phyloP scores from a whole-genome alignment of 2,797 vertebrate species.

The Sebastes melanostomus region DNA sequence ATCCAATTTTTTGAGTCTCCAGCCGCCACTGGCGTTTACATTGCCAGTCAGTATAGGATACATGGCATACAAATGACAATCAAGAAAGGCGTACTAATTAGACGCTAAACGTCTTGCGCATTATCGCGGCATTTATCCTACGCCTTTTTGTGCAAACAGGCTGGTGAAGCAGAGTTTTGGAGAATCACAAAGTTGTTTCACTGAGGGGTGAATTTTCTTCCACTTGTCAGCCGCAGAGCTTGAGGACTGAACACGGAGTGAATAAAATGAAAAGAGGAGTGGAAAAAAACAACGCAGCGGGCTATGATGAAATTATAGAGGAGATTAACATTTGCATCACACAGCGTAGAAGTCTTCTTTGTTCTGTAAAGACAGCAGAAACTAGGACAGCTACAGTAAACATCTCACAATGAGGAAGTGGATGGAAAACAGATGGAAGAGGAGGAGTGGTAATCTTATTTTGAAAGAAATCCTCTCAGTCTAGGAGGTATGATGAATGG shows the following conservation, averaged over 20 bases:
- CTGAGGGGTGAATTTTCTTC: not conserved
- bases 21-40: too few relatives aligned
- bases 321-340: constrained; percentile 13
- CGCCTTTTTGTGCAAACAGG: too few relatives aligned
- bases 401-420: constrained; percentile 23
- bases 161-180: not conserved
- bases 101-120: too few relatives aligned
- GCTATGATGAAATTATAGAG: constrained; percentile 24
- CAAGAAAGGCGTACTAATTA: too few relatives aligned
- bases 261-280: constrained; percentile 4
- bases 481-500: constrained; percentile 54
- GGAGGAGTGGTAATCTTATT: constrained; percentile 46
- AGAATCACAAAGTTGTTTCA: not conserved
- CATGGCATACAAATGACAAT: too few relatives aligned
- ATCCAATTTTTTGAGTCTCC: too few relatives aligned
- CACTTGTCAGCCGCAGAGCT: not conserved
- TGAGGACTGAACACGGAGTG: not conserved
- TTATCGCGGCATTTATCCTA: too few relatives aligned
- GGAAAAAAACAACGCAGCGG: not conserved
- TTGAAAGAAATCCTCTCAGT: constrained; percentile 33
- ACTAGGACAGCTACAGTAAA: constrained; percentile 40
- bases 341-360: not conserved
- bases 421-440: constrained; percentile 32
- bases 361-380: constrained; percentile 26
- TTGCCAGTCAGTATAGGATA: too few relatives aligned